Evolutionary conservation across 2,113 vertebrate species (phyloP).

Genomic region (Sterna hirundo): DNA sequence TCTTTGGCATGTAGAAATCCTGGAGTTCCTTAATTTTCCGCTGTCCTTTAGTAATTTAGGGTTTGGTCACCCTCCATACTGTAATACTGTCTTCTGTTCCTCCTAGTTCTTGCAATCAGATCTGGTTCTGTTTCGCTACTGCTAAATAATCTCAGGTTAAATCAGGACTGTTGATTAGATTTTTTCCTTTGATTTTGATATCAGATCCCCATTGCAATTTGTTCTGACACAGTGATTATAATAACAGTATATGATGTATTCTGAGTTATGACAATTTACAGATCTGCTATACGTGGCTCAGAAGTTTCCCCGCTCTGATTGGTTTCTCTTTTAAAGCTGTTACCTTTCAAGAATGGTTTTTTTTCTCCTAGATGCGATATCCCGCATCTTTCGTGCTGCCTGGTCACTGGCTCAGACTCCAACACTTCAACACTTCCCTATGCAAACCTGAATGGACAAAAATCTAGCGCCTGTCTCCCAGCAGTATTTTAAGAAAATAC

Average conservation of each 20-base stretch:
- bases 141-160: background rate
- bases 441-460: background rate
- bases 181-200: background rate
- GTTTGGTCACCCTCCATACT: background rate
- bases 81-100: background rate
- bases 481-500: background rate
- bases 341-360: background rate
- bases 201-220: background rate
- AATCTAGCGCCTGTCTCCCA: background rate
- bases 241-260: background rate
- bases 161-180: background rate
- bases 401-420: background rate
- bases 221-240: background rate
- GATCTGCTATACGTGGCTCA: background rate
- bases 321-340: background rate
- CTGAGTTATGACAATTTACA: background rate
- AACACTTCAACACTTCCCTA: background rate
- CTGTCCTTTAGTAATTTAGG: background rate
- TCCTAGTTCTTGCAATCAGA: background rate
- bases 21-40: background rate
- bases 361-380: background rate
- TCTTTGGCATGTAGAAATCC: background rate
- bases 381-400: fast-evolving
- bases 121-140: background rate
- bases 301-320: background rate